These are phyloP conservation scores for Schizotus pectinicornis DNA, from an alignment of 2,888 invertebrate genomes.

Conservation along the genomic window DNA sequence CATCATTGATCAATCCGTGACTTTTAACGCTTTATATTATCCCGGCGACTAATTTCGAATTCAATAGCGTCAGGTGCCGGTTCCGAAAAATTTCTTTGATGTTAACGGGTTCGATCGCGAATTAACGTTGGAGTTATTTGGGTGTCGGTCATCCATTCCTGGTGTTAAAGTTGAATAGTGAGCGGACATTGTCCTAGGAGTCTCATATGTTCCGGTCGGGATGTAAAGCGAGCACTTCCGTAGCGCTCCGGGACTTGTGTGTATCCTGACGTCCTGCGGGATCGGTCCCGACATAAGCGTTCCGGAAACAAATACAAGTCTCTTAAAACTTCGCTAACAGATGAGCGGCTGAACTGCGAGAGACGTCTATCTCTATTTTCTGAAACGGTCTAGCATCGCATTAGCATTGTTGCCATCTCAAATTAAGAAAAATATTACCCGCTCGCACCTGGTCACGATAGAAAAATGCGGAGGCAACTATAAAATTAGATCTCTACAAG, in stretches of 20 bases:
- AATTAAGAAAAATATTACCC: no score
- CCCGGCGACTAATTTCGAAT: conserved; percentile 7
- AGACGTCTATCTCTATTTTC: background rate
- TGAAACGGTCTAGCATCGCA: background rate
- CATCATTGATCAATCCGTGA: conserved; percentile 32
- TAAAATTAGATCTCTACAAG: no score
- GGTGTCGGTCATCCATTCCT: no score
- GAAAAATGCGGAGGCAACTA: no score
- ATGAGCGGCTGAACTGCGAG: conserved; percentile 19
- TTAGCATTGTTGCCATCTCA: no score
- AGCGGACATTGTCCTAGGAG: conserved; percentile 17
- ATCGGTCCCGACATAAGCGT: conserved; percentile 37
- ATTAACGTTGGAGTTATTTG: no score
- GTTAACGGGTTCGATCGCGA: no score
- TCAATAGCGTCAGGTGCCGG: no score
- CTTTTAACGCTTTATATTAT: conserved; percentile 40
- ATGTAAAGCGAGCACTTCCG: conserved; percentile 39
- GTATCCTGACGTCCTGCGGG: conserved; percentile 34
- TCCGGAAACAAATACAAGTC: conserved; percentile 44
- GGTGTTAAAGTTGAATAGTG: conserved; percentile 22
- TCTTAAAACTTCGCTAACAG: conserved; percentile 36
- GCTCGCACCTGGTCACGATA: no score
- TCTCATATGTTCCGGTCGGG: conserved; percentile 37
- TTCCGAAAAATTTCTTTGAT: no score
- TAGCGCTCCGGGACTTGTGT: conserved; percentile 25